Base-by-base conservation (phyloP, 2,888 invertebrate species). In the Acanthosoma haemorrhoidale region DNA sequence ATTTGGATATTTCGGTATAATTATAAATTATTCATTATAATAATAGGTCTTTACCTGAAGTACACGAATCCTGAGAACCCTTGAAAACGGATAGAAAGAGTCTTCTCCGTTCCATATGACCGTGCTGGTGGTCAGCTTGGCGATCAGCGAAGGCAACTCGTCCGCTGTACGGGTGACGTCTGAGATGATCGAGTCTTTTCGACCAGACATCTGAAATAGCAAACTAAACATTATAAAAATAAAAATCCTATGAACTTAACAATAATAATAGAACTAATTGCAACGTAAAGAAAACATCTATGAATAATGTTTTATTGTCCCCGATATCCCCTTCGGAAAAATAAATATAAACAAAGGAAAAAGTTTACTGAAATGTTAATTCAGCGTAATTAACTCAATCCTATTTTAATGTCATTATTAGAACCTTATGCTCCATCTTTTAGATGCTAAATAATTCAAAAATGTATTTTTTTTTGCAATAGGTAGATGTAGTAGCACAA, bases 51-150 rank as follows among this genome's bases (percentile, higher is more conserved):
- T 25, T 74, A 77, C 77, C 75, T 77, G 77, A 29, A 77, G 72
- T 6, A 77, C 77, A 51, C 77, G 73, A 2, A 79, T 74, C 58
- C 79, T 74, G 2, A 79, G 75, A 1, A 79, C 78, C 25, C 76
- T 71, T 1, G 78, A 78, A 68, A 78, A 78, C 2, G 78, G 78
- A 75, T 86, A 86, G 15, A 73, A 59, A 2, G 70, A 71, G 43
- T 70, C 70, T 9, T 69, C 70, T 31, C 61, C 68, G 8, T 70
- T 63, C 72, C 74, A 75, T 18, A 74, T 68, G 1, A 61, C 59
- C 1, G 71, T 71, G 36, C 69, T 68, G 1, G 71, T 70, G 8
- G 73, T 74, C 57, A 76, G 71, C 58, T 75, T 74, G 31, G 75
- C 73, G 13, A 76, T 73, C 60, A 76, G 71, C 8, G 75, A 43